Evolutionary conservation across 2,797 vertebrate species (phyloP).

Genomic region (Megalops cyprinoides): DNA sequence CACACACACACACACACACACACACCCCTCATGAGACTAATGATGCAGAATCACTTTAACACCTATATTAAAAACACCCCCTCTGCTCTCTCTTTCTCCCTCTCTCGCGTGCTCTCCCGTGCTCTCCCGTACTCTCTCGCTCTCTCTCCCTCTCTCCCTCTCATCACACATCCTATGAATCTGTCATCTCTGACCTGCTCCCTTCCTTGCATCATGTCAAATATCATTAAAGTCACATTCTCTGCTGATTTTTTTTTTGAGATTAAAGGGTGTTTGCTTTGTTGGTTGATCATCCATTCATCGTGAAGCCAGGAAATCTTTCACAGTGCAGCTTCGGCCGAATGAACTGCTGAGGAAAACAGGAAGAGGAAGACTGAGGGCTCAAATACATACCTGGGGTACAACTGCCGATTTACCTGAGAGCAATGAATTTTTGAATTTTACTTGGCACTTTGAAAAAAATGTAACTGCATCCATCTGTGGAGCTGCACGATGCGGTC

Average conservation of each 20-base stretch:
- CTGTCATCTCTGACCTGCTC: background rate
- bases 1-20: background rate
- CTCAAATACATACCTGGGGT: too few species aligned
- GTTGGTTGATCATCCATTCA: background rate
- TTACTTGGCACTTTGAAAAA: background rate
- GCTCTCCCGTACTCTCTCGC: background rate
- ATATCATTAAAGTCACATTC: slow-evolving; percentile 17
- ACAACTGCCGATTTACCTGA: background rate
- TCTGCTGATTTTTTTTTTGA: too few species aligned
- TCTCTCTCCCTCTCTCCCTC: background rate
- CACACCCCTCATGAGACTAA: background rate
- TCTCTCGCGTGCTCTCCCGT: too few species aligned
- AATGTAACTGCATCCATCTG: background rate
- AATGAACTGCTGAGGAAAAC: too few species aligned
- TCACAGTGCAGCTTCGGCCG: too few species aligned
- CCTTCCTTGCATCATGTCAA: slow-evolving; percentile 5
- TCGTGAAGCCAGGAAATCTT: background rate
- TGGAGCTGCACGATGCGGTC: background rate
- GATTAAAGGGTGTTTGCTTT: too few species aligned
- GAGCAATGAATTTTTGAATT: too few species aligned
- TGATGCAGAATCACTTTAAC: background rate
- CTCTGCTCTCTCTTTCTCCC: background rate
- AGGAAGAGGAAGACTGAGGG: too few species aligned
- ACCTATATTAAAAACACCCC: slow-evolving; percentile 12
- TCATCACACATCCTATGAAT: background rate